Evolutionary conservation across 2,797 vertebrate species (phyloP).

Genomic region (Poeciliopsis presidionis): DNA sequence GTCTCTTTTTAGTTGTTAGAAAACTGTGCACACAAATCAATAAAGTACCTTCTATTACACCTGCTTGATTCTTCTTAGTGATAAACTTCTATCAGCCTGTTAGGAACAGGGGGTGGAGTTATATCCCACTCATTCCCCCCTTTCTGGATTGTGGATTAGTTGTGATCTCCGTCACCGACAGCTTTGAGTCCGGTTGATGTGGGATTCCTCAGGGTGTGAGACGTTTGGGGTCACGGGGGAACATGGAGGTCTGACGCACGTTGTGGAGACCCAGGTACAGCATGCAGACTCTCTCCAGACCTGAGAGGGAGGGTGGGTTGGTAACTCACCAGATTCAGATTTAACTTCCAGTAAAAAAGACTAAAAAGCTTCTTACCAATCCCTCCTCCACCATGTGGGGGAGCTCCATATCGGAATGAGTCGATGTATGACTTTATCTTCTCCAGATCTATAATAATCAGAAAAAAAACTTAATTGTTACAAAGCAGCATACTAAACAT

Average conservation of each 20-base stretch:
- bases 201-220: slow-evolving; percentile 86
- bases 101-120: slow-evolving; percentile 61
- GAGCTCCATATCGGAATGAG: slow-evolving; percentile 95
- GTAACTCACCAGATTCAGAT: background rate
- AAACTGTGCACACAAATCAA: slow-evolving; percentile 41
- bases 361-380: slow-evolving; percentile 85
- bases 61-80: slow-evolving; percentile 35
- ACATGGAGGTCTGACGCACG: slow-evolving; percentile 98
- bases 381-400: slow-evolving; percentile 96
- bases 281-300: slow-evolving; percentile 98
- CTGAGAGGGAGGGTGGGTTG: slow-evolving; percentile 65
- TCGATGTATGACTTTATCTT: slow-evolving; percentile 98
- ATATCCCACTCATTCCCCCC: slow-evolving; percentile 40
- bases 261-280: slow-evolving; percentile 96
- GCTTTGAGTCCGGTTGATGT: slow-evolving; percentile 11
- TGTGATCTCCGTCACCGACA: slow-evolving; percentile 39
- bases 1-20: slow-evolving; percentile 31
- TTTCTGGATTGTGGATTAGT: slow-evolving; percentile 41
- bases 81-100: slow-evolving; percentile 76
- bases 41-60: slow-evolving; percentile 42
- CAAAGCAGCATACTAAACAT: background rate
- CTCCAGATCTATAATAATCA: slow-evolving; percentile 88
- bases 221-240: slow-evolving; percentile 96
- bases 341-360: background rate
- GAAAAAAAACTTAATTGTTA: background rate